Evolutionary conservation across 1,140 invertebrate species (phyloP).

Genomic region (Camponotus floridanus): DNA sequence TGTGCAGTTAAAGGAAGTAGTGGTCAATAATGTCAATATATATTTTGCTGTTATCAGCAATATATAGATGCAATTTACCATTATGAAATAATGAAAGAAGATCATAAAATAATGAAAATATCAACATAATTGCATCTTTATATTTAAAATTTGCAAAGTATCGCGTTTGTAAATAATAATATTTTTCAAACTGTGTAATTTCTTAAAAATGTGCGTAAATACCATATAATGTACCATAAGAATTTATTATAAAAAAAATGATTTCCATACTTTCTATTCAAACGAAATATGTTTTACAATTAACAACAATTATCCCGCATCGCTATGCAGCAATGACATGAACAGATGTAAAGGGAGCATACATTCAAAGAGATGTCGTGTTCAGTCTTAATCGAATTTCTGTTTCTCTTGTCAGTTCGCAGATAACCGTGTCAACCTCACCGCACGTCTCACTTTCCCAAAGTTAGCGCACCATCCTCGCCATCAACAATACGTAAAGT

Average conservation of each 20-base stretch:
- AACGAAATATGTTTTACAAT: not conserved
- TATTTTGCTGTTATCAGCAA: not conserved
- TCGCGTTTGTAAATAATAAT: not conserved
- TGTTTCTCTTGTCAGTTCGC: not conserved
- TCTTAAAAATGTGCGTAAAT: not conserved
- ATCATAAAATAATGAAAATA: not conserved
- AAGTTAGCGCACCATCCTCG: not conserved
- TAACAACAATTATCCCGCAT: not conserved
- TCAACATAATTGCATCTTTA: not conserved
- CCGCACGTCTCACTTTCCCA: not conserved
- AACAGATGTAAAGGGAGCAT: not conserved
- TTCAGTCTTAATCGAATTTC: not conserved
- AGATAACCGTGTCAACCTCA: slow-evolving; percentile 22
- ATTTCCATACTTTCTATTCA: not conserved
- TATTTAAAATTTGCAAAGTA: not conserved
- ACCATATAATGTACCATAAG: not conserved
- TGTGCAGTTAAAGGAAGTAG: not conserved
- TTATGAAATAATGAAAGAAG: not conserved
- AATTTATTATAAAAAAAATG: not conserved
- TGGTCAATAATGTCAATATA: not conserved
- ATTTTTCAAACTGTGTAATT: not conserved
- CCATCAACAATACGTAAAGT: not conserved
- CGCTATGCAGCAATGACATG: not conserved
- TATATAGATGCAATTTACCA: not conserved
- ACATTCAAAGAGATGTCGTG: not conserved